A percentile compares a stretch with the other conserved stretches of the same genome.
phyloP scores from a whole-genome alignment of 2,113 vertebrate species.

The Bujurquina vittata region DNA sequence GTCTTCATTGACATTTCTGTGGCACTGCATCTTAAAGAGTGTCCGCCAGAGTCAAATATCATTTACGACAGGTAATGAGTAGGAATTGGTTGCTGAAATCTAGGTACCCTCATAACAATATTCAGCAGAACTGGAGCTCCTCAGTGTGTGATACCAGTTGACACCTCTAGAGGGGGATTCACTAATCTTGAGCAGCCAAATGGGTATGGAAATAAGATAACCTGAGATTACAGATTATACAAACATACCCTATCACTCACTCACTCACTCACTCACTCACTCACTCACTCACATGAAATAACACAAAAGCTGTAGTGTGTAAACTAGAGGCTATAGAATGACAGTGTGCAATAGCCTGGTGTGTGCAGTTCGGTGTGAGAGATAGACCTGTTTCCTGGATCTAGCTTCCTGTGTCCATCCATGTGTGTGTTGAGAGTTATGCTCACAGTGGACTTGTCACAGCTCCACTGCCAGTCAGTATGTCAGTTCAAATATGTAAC shows the following conservation, averaged over 20 bases:
- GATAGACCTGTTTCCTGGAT: constrained; percentile 29
- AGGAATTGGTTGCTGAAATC: neutral
- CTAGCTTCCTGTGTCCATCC: constrained; percentile 14
- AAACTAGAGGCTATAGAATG: constrained; percentile 62
- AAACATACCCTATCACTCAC: constrained; percentile 17
- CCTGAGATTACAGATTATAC: constrained; percentile 73
- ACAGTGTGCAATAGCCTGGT: constrained; percentile 51
- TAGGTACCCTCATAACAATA: constrained; percentile 4
- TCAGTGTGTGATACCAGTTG: constrained; percentile 26
- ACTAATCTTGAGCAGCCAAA: constrained; percentile 52
- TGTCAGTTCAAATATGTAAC: constrained; percentile 32
- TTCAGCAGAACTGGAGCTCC: constrained; percentile 21
- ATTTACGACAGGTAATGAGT: neutral
- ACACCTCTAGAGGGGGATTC: constrained; percentile 31
- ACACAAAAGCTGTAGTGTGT: constrained; percentile 55
- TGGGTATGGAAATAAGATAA: constrained; percentile 62
- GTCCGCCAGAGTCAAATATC: constrained; percentile 10
- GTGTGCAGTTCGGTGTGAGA: constrained; percentile 13
- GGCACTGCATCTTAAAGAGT: constrained; percentile 1
- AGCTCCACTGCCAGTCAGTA: constrained; percentile 37
- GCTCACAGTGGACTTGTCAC: constrained; percentile 41
- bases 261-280: constrained; percentile 16
- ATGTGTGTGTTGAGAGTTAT: constrained; percentile 45
- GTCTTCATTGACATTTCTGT: neutral
- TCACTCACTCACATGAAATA: constrained; percentile 38